Conservation (phyloP, 2,888 invertebrate genomes). For the Habroteleia sp. region DNA sequence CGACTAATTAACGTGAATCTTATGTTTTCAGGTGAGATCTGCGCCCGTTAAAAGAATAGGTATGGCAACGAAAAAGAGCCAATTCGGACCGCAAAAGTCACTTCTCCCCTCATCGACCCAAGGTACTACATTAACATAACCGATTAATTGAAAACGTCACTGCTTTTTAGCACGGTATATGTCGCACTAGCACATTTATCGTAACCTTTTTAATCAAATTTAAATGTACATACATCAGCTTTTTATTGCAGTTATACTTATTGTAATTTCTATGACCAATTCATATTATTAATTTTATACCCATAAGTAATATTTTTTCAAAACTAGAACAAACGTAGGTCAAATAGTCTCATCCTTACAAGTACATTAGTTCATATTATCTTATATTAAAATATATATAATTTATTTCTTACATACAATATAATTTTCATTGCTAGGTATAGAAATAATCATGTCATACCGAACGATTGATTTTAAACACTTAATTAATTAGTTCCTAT, state of each 20-base stretch:
- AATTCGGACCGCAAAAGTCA: constrained; percentile 78
- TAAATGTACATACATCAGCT: constrained; percentile 19
- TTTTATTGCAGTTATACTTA: constrained; percentile 20
- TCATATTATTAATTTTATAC: constrained; percentile 10
- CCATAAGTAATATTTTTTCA: too few species aligned
- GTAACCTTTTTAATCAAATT: constrained; percentile 22
- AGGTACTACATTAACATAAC: constrained; percentile 44
- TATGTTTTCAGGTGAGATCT: constrained; percentile 73
- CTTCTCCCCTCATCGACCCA: constrained; percentile 65
- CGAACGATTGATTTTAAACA: too few species aligned
- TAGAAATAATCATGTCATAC: too few species aligned
- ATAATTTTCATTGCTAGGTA: too few species aligned
- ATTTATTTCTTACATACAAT: too few species aligned
- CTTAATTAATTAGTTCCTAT: too few species aligned
- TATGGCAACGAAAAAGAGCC: constrained; percentile 75
- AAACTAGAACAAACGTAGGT: too few species aligned
- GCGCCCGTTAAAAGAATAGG: constrained; percentile 76
- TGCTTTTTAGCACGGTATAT: constrained; percentile 44
- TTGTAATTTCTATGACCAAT: neutral
- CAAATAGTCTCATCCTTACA: too few species aligned
- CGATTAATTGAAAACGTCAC: neutral
- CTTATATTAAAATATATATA: too few species aligned
- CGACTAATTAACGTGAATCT: too few species aligned
- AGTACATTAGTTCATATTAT: too few species aligned
- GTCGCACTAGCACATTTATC: constrained; percentile 44